Evolutionary conservation across 2,888 invertebrate genomes (phyloP).

Genomic region (Scaptomyza cyrtandrae): DNA sequence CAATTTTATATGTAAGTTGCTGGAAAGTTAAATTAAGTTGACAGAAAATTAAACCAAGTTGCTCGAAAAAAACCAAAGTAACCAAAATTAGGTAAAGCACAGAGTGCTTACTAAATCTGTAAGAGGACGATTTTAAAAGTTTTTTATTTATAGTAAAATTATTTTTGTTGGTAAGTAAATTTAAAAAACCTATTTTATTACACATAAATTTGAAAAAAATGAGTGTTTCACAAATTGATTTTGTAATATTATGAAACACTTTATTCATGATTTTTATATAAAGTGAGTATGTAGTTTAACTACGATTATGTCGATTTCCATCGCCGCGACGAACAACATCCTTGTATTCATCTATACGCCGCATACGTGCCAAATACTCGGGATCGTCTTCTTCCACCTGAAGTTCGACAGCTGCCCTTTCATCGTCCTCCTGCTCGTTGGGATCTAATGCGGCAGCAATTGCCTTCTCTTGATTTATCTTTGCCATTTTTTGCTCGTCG

Average conservation of each 20-base stretch:
- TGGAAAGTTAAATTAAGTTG: neutral
- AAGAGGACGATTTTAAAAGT: neutral
- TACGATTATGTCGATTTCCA: constrained; percentile 93
- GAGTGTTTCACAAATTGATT: neutral
- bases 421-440: constrained; percentile 87
- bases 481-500: constrained; percentile 83
- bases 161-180: neutral
- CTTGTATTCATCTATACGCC: constrained; percentile 94
- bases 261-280: constrained; percentile 21
- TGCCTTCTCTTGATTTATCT: constrained; percentile 80
- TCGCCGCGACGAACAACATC: constrained; percentile 94
- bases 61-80: neutral
- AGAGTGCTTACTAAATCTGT: no score
- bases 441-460: constrained; percentile 85
- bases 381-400: constrained; percentile 90
- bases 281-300: constrained; percentile 85
- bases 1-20: no score
- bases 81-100: neutral
- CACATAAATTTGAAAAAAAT: no score
- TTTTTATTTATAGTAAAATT: neutral
- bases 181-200: neutral
- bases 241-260: constrained; percentile 30
- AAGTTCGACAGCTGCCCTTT: constrained; percentile 86
- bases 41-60: neutral
- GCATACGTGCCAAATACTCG: constrained; percentile 87